These are phyloP conservation scores for Acanthornis magna DNA, from an alignment of 2,797 vertebrate species.

Conservation along the genomic window DNA sequence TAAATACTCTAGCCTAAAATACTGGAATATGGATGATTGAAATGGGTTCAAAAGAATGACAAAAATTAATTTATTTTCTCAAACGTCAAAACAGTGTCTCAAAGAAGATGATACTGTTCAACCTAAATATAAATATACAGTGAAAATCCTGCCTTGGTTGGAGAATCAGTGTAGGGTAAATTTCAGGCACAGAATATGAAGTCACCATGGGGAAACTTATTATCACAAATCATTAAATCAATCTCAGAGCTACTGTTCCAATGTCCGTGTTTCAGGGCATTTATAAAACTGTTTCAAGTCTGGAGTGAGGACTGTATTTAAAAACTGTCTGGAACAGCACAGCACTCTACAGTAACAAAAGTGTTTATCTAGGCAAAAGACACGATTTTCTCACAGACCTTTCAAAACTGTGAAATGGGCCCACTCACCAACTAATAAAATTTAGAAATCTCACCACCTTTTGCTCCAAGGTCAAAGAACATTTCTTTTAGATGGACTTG, in stretches of 20 bases:
- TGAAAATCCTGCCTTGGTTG: neutral
- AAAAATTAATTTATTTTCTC: neutral
- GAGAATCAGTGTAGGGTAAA: neutral
- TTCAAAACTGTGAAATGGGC: constrained; percentile 15
- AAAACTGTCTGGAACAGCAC: neutral
- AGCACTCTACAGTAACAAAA: neutral
- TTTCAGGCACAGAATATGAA: neutral
- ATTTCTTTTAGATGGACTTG: neutral
- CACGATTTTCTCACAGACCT: neutral
- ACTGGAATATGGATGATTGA: neutral
- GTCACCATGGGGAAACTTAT: neutral
- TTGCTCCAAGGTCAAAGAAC: constrained; percentile 3
- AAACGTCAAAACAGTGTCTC: neutral
- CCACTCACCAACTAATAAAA: neutral
- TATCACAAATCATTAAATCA: neutral
- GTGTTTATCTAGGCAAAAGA: constrained; percentile 12
- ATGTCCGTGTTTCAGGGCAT: neutral
- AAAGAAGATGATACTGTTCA: neutral
- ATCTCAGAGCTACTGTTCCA: neutral
- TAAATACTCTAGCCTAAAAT: neutral
- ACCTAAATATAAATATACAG: neutral
- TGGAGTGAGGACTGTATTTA: neutral
- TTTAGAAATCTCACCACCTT: neutral
- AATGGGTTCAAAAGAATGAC: neutral
- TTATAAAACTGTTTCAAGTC: neutral